These are phyloP conservation scores for Mormyrus iriodes DNA, from an alignment of 2,113 vertebrate species.

Conservation along the genomic window DNA sequence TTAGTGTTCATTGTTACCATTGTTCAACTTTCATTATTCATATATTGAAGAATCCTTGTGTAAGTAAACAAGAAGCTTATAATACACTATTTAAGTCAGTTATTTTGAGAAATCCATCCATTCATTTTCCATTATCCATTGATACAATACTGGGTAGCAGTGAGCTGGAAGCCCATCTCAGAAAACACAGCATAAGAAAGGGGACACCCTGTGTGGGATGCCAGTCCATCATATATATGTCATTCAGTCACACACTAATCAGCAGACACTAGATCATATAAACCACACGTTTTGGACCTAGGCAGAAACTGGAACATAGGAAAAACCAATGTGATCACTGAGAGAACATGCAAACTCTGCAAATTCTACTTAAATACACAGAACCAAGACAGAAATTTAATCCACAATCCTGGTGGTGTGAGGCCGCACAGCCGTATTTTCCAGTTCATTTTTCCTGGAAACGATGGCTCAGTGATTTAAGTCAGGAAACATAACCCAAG, in stretches of 20 bases:
- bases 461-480: background rate
- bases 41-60: background rate
- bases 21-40: background rate
- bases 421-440: background rate
- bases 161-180: background rate
- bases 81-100: background rate
- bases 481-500: background rate
- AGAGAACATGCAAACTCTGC: background rate
- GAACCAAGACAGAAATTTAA: background rate
- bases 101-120: background rate
- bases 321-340: background rate
- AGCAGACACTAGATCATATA: background rate
- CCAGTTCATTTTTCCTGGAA: background rate
- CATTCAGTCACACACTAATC: background rate
- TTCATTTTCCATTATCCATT: background rate
- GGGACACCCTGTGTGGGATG: background rate
- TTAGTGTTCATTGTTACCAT: background rate
- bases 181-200: background rate
- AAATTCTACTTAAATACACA: background rate
- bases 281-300: background rate
- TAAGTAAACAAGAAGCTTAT: background rate
- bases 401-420: background rate
- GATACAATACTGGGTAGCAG: background rate
- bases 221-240: background rate
- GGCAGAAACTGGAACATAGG: background rate